Evolutionary conservation across 92 coral and sea anemone genomes (phyloP).

Genomic region (Actinostola sp.): DNA sequence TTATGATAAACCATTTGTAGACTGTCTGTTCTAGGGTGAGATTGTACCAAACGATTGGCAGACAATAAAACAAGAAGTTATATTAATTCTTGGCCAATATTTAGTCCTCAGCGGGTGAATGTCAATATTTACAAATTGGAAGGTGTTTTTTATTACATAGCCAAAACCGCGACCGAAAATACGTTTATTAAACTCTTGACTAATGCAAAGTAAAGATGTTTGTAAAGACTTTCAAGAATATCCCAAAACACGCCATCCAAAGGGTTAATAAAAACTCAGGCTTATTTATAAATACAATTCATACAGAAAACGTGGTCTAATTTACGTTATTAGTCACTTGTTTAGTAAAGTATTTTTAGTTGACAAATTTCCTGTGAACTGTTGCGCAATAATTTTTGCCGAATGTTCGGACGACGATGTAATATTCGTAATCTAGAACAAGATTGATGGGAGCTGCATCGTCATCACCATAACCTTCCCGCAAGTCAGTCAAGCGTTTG

Average conservation of each 20-base stretch:
- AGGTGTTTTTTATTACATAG: conserved; percentile 30
- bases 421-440: too few species aligned
- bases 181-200: conserved; percentile 17
- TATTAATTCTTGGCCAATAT: conserved; percentile 30
- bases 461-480: too few species aligned
- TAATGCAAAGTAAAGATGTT: neutral
- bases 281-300: neutral
- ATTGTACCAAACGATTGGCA: neutral
- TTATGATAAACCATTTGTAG: conserved; percentile 14
- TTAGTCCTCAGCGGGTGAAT: conserved; percentile 37
- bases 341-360: conserved; percentile 8
- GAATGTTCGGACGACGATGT: too few species aligned
- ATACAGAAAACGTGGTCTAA: neutral
- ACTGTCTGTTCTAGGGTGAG: neutral
- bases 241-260: too few species aligned
- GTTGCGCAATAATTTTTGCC: too few species aligned
- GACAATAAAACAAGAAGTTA: conserved; percentile 4
- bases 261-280: neutral
- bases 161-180: conserved; percentile 19
- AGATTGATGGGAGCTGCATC: too few species aligned
- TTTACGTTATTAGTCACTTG: conserved; percentile 2
- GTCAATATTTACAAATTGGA: conserved; percentile 34
- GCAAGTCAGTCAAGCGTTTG: too few species aligned
- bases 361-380: conserved; percentile 2
- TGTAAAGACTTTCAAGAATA: neutral